Evolutionary conservation across 2,797 vertebrate species (phyloP), one percentile per base, ranked within the genome.

Genomic region (Cottoperca gobio): DNA sequence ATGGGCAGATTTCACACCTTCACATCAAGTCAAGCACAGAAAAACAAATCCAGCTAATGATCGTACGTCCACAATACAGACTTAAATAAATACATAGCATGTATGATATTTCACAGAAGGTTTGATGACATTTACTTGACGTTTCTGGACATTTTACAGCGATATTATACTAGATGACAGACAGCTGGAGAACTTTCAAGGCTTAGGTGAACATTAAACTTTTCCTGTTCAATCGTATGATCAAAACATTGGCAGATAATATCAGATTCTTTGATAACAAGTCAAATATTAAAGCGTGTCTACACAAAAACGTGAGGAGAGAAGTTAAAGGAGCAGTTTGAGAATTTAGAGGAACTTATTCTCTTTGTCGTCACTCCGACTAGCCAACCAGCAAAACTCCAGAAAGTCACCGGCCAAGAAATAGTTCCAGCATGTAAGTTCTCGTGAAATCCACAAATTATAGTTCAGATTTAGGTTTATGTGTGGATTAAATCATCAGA

Each of bases 1-100:
- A 60, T 16, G 26, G 2, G 65, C 16, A 52, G 28, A 50, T 66
- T 62, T 70, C 24, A 53, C 37, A 24, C 31, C 26, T 69, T 59
- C 54, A 40, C 48, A 28, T 37, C n/a, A 26, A 68, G 43, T 31
- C 46, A 58, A 65, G 57, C 9, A 12, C 7, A 26, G 69, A 43
- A 24, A 48, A 19, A 43, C 7, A 16, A 6, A 53, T 45, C 6
- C 4, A 9, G 5, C 17, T 31, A 14, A 53, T 3, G 3, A 16
- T 3, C 37, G 3, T 17, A 48, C 10, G 37, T n/a, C 4, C 59
- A n/a, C 35, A n/a, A 8, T 1, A 48, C 33, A 70, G 40, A 21
- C 53, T 35, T 40, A 21, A 19, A 48, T 24, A 53, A 59, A 21
- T 39, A 49, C n/a, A n/a, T n/a, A 21, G n/a, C 33, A 23, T 2